These are phyloP conservation scores for Schizothorax lantsangensis DNA, from an alignment of 2,797 vertebrate species.

Conservation along the genomic window DNA sequence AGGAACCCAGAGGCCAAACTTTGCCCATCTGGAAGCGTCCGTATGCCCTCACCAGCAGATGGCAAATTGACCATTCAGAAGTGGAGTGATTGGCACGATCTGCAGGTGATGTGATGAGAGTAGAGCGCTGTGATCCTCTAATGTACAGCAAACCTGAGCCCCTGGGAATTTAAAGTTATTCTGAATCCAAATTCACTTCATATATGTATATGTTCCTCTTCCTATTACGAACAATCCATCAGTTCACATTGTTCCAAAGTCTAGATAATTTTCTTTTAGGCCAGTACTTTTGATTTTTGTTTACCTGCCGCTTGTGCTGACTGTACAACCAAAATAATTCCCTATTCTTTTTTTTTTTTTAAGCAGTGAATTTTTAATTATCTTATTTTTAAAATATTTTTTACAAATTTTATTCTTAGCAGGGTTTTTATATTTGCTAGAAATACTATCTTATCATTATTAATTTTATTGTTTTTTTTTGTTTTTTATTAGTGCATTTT, in stretches of 20 bases:
- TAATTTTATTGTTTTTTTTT: background rate
- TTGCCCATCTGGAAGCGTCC: conserved; percentile 43
- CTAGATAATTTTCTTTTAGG: background rate
- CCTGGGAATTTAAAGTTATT: background rate
- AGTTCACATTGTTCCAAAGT: background rate
- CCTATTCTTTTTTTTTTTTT: background rate
- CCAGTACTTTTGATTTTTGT: background rate
- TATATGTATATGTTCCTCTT: too few species aligned
- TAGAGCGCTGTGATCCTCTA: background rate
- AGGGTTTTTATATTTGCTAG: too few species aligned
- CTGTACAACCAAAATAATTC: background rate
- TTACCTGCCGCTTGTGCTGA: background rate
- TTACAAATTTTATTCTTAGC: too few species aligned
- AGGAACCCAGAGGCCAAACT: conserved; percentile 30
- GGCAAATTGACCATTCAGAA: conserved; percentile 45
- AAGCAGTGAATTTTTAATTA: background rate
- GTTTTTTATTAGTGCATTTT: too few species aligned
- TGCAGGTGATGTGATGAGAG: background rate
- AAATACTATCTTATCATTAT: background rate
- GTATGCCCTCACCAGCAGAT: conserved; percentile 38
- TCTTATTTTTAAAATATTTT: background rate
- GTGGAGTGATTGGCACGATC: background rate
- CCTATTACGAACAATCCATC: too few species aligned
- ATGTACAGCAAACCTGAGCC: background rate
- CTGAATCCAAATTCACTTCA: background rate